Conservation (phyloP, 1,140 invertebrate species). For the Aphaenogaster ashmeadi region DNA sequence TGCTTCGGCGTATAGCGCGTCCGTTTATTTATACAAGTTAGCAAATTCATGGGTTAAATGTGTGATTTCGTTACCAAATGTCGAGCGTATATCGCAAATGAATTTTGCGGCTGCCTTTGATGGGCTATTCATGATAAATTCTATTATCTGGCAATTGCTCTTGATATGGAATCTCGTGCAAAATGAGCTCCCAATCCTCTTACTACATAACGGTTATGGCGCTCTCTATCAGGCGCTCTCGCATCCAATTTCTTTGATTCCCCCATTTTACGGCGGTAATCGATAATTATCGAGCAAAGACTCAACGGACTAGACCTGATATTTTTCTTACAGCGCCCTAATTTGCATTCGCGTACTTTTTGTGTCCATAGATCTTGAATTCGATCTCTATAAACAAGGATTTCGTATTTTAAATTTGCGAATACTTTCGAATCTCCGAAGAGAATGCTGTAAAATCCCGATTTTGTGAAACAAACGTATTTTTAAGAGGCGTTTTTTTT, state of each 20-base stretch:
- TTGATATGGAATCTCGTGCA: not conserved
- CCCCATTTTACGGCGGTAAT: not conserved
- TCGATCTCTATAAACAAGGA: not conserved
- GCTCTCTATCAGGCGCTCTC: not conserved
- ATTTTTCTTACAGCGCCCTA: not conserved
- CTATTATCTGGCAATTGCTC: conserved; percentile 44
- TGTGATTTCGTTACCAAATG: conserved; percentile 16
- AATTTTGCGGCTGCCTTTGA: conserved; percentile 35
- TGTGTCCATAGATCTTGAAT: not conserved
- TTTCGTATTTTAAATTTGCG: not conserved
- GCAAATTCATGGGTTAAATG: not conserved
- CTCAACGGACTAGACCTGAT: not conserved
- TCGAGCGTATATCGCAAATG: conserved; percentile 27
- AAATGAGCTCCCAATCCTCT: conserved; percentile 58
- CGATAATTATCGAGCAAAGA: conserved; percentile 37
- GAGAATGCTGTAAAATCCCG: conserved; percentile 2
- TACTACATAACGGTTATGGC: conserved; percentile 21
- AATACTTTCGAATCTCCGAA: not conserved
- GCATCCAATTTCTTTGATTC: conserved; percentile 6
- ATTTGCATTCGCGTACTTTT: conserved; percentile 19
- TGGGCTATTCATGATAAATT: conserved; percentile 58
- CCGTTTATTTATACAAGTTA: not conserved
- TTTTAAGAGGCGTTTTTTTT: conserved; percentile 7
- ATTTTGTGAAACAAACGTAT: not conserved
- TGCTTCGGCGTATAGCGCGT: not conserved